Percentiles rank a stretch among this genome's conserved stretches.
These are phyloP conservation scores for Megaleporinus macrocephalus DNA, from an alignment of 2,113 vertebrate genomes.

Conservation along the genomic window DNA sequence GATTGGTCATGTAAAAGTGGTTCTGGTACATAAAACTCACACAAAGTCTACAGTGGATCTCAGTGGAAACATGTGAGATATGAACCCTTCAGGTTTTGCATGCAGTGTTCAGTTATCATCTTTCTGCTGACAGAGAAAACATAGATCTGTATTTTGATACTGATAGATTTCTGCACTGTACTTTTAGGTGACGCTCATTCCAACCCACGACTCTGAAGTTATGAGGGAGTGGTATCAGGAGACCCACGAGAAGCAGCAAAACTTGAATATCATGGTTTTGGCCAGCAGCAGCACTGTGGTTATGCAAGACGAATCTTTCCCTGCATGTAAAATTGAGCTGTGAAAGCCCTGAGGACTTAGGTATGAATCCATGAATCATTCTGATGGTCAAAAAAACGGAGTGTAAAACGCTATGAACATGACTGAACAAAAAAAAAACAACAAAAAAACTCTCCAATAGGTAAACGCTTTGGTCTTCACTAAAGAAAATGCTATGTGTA, in stretches of 20 bases:
- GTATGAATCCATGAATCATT: neutral
- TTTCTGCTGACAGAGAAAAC: neutral
- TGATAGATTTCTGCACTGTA: neutral
- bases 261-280: slow-evolving; percentile 98
- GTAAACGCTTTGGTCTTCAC: neutral
- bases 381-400: neutral
- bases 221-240: slow-evolving; percentile 99
- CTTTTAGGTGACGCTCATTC: slow-evolving; percentile 92
- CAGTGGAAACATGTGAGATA: too few relatives aligned
- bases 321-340: slow-evolving; percentile 98
- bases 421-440: neutral
- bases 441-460: too few relatives aligned
- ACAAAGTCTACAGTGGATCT: too few relatives aligned
- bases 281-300: slow-evolving; percentile 98
- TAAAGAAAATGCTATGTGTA: neutral
- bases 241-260: slow-evolving; percentile 95
- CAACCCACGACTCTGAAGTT: slow-evolving; percentile 96
- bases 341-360: slow-evolving; percentile 60
- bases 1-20: too few relatives aligned
- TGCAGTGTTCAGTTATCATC: neutral
- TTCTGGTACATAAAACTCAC: too few relatives aligned
- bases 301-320: slow-evolving; percentile 99
- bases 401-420: neutral
- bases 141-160: neutral
- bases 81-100: too few relatives aligned